Evolutionary conservation across 2,113 vertebrate species (phyloP), one percentile per base, ranked within the genome.

Genomic region (Ascaphus truei): DNA sequence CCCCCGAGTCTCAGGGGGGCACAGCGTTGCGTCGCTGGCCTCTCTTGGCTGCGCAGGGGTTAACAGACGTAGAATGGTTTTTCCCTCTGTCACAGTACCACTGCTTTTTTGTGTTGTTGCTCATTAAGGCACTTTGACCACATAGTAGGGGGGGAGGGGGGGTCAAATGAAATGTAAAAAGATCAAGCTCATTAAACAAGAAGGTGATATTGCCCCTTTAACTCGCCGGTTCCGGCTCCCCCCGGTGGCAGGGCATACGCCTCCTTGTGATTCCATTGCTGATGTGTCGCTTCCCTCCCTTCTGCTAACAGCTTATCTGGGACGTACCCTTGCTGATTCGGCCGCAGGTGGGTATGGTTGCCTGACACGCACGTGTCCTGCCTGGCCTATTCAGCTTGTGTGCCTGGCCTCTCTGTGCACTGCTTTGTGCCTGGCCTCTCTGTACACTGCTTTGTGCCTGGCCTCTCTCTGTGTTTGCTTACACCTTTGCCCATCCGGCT

Each of bases 261-360:
- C 50, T 57, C 13, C 29, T 60, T 30, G 33, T 52, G 5, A 52
- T 52, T 39, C 7, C 12, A 27, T 25, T 61, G 43, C 57, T 71
- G 56, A 71, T 57, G n/a, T 71, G 36, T 71, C 30, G 41, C 72
- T 73, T 78, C 69, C 67, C 79, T 83, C 76, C 77, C 79, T 73
- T 85, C 87, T 82, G 93, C 83, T 84, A 80, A 93, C 92, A 95
- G 93, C 94, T 83, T 95, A 94, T 79, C 93, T 93, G 0, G 94
- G 94, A 95, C 92, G 94, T 83, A 93, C 91, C 85, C 86, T 95
- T 82, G 92, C 90, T 79, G 92, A 92, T 75, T 92, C 93, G n/a
- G 89, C 88, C 81, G 89, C 92, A 95, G 94, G 94, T 95, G 90
- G 92, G 94, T 96, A 91, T 81, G 22, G 84, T 75, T 75, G 75